Conservation (phyloP, 2,888 invertebrate genomes). For the Tanypteryx hageni region DNA sequence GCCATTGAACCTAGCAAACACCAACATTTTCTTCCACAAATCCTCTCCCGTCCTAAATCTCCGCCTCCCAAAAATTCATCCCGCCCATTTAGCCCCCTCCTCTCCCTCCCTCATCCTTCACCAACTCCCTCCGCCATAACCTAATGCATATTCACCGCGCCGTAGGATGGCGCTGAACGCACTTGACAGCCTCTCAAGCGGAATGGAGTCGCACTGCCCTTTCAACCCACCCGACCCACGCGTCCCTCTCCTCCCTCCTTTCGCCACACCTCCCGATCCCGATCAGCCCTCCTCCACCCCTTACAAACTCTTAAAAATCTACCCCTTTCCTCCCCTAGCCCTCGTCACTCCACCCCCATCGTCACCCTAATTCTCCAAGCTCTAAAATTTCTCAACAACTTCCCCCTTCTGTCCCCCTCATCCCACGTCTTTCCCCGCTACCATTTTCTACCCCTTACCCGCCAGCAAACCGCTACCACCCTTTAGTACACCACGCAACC, state of each 20-base stretch:
- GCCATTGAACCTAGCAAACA: no score
- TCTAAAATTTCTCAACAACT: background rate
- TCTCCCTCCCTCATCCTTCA: background rate
- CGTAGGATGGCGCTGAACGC: slow-evolving; percentile 37
- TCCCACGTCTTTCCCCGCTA: no score
- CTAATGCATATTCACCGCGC: slow-evolving; percentile 49
- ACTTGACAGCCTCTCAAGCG: slow-evolving; percentile 47
- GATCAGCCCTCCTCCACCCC: background rate
- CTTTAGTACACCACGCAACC: no score
- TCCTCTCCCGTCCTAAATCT: no score
- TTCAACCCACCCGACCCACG: slow-evolving; percentile 11
- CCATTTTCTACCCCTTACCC: no score
- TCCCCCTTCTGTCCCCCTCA: background rate
- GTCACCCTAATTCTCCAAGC: background rate
- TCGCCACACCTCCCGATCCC: background rate
- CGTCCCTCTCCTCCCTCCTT: background rate
- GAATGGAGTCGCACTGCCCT: slow-evolving; percentile 46
- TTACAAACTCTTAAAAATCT: no score
- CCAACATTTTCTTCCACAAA: no score
- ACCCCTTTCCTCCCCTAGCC: background rate
- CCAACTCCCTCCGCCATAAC: background rate
- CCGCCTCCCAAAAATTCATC: no score
- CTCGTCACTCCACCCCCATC: background rate
- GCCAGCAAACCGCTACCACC: no score
- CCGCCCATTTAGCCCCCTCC: background rate